phyloP scores from a whole-genome alignment of 2,888 invertebrate genomes.

The Pterobdella sp. region DNA sequence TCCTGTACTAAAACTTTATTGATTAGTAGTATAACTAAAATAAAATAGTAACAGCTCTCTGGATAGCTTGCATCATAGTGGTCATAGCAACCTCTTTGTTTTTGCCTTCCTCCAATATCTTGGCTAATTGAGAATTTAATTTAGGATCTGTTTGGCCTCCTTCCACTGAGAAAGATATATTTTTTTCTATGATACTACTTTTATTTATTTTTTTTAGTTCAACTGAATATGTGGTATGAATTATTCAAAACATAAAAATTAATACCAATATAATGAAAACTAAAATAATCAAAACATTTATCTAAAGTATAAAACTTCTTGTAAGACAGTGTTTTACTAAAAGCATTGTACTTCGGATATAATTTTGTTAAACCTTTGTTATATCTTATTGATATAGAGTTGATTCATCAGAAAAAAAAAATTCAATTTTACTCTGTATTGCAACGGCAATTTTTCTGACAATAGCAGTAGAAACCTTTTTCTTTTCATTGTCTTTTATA shows the following conservation, averaged over 20 bases:
- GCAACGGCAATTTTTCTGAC: constrained; percentile 58
- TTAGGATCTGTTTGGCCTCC: constrained; percentile 56
- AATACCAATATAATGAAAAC: no score
- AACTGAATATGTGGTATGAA: no score
- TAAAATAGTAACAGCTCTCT: constrained; percentile 42
- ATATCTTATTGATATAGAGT: no score
- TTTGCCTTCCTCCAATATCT: constrained; percentile 59
- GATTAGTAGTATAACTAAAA: no score
- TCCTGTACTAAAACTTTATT: no score
- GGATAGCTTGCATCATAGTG: constrained; percentile 59
- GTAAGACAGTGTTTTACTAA: no score
- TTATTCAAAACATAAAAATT: no score
- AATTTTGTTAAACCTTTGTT: no score
- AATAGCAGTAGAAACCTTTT: constrained; percentile 53
- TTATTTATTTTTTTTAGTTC: background rate
- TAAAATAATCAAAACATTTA: no score
- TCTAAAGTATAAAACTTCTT: no score
- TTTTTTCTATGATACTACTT: background rate
- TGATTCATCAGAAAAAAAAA: no score
- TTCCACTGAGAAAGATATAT: constrained; percentile 53
- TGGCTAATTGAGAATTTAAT: constrained; percentile 57
- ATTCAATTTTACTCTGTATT: constrained; percentile 61
- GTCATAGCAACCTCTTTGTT: constrained; percentile 60
- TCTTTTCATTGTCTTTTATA: constrained; percentile 59
- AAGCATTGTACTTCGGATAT: no score